phyloP scores from a whole-genome alignment of 1,140 invertebrate genomes.

The Drosophila navojoa region DNA sequence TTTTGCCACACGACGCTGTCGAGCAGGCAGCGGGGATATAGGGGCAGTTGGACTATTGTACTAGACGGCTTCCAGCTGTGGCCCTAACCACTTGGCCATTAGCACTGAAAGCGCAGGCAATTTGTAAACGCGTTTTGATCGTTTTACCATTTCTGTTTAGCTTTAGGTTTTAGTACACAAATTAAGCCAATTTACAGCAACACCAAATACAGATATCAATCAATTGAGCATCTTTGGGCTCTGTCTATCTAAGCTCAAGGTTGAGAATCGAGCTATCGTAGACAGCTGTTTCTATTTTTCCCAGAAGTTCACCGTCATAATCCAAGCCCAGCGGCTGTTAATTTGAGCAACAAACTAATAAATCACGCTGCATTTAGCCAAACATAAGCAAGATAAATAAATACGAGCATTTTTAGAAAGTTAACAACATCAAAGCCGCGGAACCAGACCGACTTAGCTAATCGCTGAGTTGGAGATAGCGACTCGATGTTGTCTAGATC shows the following conservation, averaged over 20 bases:
- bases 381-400: background rate
- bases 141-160: constrained; percentile 32
- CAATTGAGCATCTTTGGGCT: constrained; percentile 33
- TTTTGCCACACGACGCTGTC: constrained; percentile 51
- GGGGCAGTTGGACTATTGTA: constrained; percentile 2
- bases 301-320: constrained; percentile 19
- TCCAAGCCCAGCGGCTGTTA: constrained; percentile 42
- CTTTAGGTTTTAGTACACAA: constrained; percentile 44
- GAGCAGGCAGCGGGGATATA: background rate
- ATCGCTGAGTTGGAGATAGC: constrained; percentile 24
- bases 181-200: constrained; percentile 70
- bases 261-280: constrained; percentile 12
- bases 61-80: constrained; percentile 48
- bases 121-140: constrained; percentile 56
- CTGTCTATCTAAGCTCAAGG: constrained; percentile 22
- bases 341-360: constrained; percentile 45
- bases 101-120: constrained; percentile 76
- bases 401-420: constrained; percentile 59
- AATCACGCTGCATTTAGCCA: constrained; percentile 50
- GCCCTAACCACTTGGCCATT: constrained; percentile 59
- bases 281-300: background rate
- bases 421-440: constrained; percentile 37
- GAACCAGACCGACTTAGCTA: constrained; percentile 34
- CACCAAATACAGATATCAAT: constrained; percentile 39
- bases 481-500: constrained; percentile 25